These are phyloP conservation scores for Nasonia giraulti DNA, from an alignment of 1,140 invertebrate species.

Conservation along the genomic window DNA sequence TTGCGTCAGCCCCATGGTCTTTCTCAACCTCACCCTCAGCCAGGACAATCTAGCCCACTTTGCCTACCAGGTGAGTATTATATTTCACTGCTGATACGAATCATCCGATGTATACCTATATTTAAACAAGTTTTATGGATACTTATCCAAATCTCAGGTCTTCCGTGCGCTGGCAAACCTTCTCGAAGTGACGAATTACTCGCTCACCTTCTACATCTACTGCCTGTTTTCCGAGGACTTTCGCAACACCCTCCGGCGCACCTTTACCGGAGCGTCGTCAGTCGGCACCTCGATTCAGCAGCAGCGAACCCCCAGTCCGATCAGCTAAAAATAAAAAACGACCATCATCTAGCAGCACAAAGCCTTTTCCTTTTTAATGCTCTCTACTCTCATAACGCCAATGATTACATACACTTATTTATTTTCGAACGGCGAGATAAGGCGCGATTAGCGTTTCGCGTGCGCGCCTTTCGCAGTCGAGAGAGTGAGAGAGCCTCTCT, in stretches of 20 bases:
- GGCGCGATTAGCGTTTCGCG: no score
- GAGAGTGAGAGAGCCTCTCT: no score
- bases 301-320: background rate
- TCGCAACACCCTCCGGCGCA: conserved; percentile 81
- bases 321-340: background rate
- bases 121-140: background rate
- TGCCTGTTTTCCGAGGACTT: conserved; percentile 86
- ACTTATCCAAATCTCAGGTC: conserved; percentile 73
- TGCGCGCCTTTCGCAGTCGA: no score
- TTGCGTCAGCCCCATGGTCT: conserved; percentile 85
- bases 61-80: conserved; percentile 77
- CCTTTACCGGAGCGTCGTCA: conserved; percentile 64
- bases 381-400: no score
- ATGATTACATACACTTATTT: no score
- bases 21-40: conserved; percentile 81
- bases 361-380: background rate
- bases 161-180: conserved; percentile 84
- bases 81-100: no score
- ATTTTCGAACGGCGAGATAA: no score
- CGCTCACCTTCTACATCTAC: conserved; percentile 87
- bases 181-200: conserved; percentile 84
- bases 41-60: conserved; percentile 78
- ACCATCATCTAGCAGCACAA: background rate
- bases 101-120: no score
- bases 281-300: background rate